phyloP scores from a whole-genome alignment of 2,797 vertebrate species.

The Pterois miles region DNA sequence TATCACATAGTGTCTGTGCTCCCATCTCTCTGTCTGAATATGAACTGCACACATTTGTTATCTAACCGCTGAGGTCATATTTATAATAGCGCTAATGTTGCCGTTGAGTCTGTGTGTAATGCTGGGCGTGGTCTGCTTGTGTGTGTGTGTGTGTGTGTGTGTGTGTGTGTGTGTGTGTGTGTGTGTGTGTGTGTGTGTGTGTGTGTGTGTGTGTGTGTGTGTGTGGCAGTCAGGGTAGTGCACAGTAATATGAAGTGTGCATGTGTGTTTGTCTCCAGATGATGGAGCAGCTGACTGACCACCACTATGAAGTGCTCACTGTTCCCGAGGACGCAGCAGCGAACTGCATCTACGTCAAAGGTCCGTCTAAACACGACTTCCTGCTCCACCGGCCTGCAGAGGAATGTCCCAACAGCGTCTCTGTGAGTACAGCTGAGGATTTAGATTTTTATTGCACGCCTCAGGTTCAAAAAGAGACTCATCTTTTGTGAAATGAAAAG shows the following conservation, averaged over 20 bases:
- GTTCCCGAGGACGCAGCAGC: constrained; percentile 89
- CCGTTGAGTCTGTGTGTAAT: constrained; percentile 24
- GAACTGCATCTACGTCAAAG: constrained; percentile 89
- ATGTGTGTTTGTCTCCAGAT: constrained; percentile 75
- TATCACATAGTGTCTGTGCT: background rate
- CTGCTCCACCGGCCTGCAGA: constrained; percentile 89
- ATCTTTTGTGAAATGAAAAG: background rate
- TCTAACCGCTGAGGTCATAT: constrained; percentile 23
- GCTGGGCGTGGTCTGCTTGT: constrained; percentile 22
- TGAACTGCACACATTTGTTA: constrained; percentile 20
- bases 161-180: constrained; percentile 25
- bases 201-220: constrained; percentile 32
- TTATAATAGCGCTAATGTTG: constrained; percentile 10
- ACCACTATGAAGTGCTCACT: constrained; percentile 90
- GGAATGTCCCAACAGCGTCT: constrained; percentile 87
- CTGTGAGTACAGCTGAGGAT: constrained; percentile 70
- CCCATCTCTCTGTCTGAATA: background rate
- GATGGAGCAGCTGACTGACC: constrained; percentile 93
- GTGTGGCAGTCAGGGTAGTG: background rate
- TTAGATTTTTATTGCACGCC: background rate
- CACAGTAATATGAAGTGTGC: background rate
- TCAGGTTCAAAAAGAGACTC: background rate
- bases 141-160: constrained; percentile 8
- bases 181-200: constrained; percentile 9
- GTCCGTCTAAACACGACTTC: constrained; percentile 83